Percentiles rank a stretch among this genome's conserved stretches.
These are phyloP conservation scores for Enteromius afrohamiltoni DNA, from an alignment of 2,797 vertebrate genomes.

Conservation along the genomic window DNA sequence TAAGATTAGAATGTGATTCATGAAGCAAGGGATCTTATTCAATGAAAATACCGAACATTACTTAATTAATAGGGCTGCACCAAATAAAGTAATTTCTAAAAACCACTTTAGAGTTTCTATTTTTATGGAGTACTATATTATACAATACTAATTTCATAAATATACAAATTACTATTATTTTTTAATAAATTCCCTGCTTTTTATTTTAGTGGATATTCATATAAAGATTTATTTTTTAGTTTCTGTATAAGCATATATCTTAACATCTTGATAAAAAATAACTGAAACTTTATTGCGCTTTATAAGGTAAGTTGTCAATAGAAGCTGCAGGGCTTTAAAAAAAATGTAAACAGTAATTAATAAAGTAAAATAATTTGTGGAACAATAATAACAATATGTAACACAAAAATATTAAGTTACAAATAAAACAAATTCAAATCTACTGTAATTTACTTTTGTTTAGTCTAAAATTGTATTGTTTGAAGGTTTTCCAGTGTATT, in stretches of 20 bases:
- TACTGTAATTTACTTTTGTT: background rate
- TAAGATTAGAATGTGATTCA: background rate
- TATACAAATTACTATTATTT: no score
- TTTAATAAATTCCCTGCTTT: background rate
- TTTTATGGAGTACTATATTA: background rate
- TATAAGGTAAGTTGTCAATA: background rate
- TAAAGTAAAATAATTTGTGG: background rate
- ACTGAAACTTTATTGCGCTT: background rate
- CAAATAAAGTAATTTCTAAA: background rate
- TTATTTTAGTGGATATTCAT: background rate
- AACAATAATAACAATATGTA: background rate
- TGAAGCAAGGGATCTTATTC: background rate
- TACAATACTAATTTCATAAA: no score
- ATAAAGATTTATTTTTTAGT: background rate
- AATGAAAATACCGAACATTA: background rate
- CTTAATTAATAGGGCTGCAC: conserved; percentile 6
- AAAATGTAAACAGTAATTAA: background rate
- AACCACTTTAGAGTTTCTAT: background rate
- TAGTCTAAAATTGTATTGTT: background rate
- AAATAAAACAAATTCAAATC: background rate
- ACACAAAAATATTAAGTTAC: background rate
- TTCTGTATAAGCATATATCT: background rate
- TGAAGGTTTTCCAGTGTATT: background rate
- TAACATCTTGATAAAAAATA: background rate
- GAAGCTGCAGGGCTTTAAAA: background rate